Evolutionary conservation across 2,888 invertebrate genomes (phyloP).

Genomic region (Pyrocoelia pectoralis): DNA sequence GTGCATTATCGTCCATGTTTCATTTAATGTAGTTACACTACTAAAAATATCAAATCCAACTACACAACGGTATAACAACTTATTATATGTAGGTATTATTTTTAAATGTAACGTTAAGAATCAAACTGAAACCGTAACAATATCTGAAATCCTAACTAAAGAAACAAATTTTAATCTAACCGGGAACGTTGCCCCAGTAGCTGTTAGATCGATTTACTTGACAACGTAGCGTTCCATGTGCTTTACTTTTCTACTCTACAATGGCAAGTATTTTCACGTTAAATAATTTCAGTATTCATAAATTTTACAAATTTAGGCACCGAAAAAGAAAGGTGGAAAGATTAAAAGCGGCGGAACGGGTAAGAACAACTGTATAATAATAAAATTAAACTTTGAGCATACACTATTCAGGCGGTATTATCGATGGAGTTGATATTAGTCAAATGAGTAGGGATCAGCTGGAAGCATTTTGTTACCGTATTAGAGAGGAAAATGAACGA

Average conservation of each 20-base stretch:
- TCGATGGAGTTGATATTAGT: slow-evolving; percentile 92
- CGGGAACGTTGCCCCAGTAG: too few species aligned
- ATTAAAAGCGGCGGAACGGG: slow-evolving; percentile 26
- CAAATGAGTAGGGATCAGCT: slow-evolving; percentile 94
- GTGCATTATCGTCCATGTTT: too few species aligned
- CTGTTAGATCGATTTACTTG: too few species aligned
- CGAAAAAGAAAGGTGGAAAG: slow-evolving; percentile 30
- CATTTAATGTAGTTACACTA: too few species aligned
- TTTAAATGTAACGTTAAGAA: too few species aligned
- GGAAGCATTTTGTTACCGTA: slow-evolving; percentile 84
- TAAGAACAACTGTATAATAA: slow-evolving; percentile 4
- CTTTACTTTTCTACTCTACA: not conserved
- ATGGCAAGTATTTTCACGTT: slow-evolving; percentile 11
- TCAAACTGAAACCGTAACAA: too few species aligned
- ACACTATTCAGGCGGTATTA: slow-evolving; percentile 54
- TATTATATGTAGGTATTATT: too few species aligned
- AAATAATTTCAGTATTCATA: slow-evolving; percentile 2
- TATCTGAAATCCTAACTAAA: too few species aligned
- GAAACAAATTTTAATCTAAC: too few species aligned
- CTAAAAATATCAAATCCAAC: too few species aligned
- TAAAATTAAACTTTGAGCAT: not conserved
- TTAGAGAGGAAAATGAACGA: slow-evolving; percentile 90
- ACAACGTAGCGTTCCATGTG: too few species aligned
- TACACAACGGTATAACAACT: too few species aligned
- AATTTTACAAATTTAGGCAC: slow-evolving; percentile 13